Percentiles rank a stretch among this genome's conserved stretches.
Evolutionary conservation across 2,113 vertebrate genomes (phyloP).

Genomic region (Casuarius casuarius): DNA sequence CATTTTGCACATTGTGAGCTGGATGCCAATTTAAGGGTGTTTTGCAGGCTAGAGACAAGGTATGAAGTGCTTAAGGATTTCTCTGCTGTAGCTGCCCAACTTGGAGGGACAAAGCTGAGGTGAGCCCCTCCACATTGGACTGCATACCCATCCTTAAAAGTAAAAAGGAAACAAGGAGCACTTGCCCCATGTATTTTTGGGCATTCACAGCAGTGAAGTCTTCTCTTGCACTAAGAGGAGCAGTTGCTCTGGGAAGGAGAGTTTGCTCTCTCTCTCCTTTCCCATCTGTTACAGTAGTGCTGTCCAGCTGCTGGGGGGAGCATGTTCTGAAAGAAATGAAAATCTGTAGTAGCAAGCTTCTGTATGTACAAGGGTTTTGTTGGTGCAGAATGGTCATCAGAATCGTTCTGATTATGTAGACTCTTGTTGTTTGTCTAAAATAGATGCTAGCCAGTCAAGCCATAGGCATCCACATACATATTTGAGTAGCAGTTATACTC

Average conservation of each 20-base stretch:
- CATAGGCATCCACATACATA: neutral
- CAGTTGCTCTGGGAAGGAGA: neutral
- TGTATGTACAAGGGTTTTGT: neutral
- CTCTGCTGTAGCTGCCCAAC: neutral
- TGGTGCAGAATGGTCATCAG: neutral
- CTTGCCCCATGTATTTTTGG: neutral
- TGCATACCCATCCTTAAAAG: neutral
- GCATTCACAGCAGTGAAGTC: neutral
- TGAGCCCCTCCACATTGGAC: neutral
- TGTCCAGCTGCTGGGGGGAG: neutral
- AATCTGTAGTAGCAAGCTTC: neutral
- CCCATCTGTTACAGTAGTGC: neutral
- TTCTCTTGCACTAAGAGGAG: neutral
- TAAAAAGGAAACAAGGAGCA: neutral
- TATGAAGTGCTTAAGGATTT: slow-evolving; percentile 6
- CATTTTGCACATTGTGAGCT: accelerated
- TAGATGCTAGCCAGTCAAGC: neutral
- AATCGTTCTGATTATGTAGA: neutral
- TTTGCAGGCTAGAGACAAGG: neutral
- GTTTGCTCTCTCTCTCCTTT: neutral
- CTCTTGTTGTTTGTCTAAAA: neutral
- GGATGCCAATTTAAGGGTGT: neutral
- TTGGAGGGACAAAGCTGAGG: neutral
- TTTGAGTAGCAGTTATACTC: neutral
- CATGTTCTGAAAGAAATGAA: neutral